Conservation (phyloP, 1,140 invertebrate genomes). For the Rhopalosiphum padi region DNA sequence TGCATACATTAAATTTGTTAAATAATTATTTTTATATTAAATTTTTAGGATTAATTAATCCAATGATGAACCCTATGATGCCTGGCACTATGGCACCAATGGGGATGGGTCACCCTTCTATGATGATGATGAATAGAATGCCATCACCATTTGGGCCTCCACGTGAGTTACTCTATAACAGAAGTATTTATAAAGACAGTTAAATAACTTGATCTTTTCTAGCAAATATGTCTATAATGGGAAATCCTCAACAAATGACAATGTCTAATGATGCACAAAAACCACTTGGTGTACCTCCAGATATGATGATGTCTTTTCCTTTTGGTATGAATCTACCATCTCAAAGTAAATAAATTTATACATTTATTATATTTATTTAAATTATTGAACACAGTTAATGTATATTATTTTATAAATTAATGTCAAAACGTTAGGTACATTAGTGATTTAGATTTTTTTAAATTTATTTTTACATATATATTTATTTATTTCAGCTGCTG, state of each 20-base stretch:
- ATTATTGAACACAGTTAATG: neutral
- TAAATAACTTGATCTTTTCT: neutral
- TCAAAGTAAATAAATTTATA: slow-evolving; percentile 30
- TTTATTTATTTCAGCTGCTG: slow-evolving; percentile 29
- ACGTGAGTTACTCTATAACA: slow-evolving; percentile 49
- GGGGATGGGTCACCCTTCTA: slow-evolving; percentile 72
- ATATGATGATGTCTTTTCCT: slow-evolving; percentile 65
- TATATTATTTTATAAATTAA: neutral
- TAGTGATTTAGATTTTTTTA: neutral
- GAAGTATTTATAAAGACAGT: neutral
- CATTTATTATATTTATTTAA: neutral
- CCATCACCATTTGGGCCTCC: slow-evolving; percentile 62
- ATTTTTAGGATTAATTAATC: slow-evolving; percentile 64
- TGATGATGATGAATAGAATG: slow-evolving; percentile 67
- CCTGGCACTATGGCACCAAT: slow-evolving; percentile 69
- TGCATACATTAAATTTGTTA: neutral
- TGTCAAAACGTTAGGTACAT: neutral
- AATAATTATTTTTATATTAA: neutral
- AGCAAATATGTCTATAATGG: slow-evolving; percentile 60
- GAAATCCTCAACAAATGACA: slow-evolving; percentile 59
- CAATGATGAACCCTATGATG: slow-evolving; percentile 69
- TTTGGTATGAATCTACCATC: slow-evolving; percentile 56
- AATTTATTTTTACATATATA: neutral
- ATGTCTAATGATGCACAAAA: slow-evolving; percentile 60
- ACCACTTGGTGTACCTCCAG: slow-evolving; percentile 64